Evolutionary conservation across 1,140 invertebrate genomes (phyloP).

Genomic region (Camponotus floridanus): DNA sequence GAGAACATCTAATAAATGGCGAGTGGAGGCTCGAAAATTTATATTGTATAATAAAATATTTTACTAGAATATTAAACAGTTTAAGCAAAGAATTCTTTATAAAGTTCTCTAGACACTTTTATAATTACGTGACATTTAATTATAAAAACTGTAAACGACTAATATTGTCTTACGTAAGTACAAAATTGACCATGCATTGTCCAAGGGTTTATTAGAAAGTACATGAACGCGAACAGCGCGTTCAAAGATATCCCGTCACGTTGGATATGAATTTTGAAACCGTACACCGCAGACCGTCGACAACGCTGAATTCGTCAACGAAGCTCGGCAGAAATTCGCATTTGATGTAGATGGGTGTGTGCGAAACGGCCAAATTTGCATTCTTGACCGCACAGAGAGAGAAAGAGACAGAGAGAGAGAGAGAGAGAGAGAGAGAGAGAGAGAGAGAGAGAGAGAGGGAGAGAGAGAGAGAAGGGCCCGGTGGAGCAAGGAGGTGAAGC

Average conservation of each 20-base stretch:
- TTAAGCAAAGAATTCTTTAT: neutral
- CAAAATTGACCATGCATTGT: neutral
- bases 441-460: too few species aligned
- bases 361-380: slow-evolving; percentile 79
- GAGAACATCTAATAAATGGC: neutral
- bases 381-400: slow-evolving; percentile 79
- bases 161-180: neutral
- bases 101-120: neutral
- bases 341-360: slow-evolving; percentile 68
- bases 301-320: slow-evolving; percentile 73
- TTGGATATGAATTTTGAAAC: slow-evolving; percentile 74
- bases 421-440: too few species aligned
- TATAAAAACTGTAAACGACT: neutral
- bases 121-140: neutral
- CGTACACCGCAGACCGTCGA: slow-evolving; percentile 45
- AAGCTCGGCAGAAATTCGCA: slow-evolving; percentile 72
- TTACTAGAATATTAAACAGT: neutral
- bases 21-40: neutral
- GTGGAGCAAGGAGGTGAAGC: slow-evolving; percentile 70
- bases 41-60: neutral
- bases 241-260: slow-evolving; percentile 64
- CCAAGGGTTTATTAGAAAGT: neutral
- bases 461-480: slow-evolving; percentile 10
- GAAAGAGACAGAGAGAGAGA: too few species aligned
- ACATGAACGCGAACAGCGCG: neutral